Percentiles rank a stretch among this genome's conserved stretches.
Conservation (phyloP, 2,888 invertebrate species). For the Loripinus fragilis region DNA sequence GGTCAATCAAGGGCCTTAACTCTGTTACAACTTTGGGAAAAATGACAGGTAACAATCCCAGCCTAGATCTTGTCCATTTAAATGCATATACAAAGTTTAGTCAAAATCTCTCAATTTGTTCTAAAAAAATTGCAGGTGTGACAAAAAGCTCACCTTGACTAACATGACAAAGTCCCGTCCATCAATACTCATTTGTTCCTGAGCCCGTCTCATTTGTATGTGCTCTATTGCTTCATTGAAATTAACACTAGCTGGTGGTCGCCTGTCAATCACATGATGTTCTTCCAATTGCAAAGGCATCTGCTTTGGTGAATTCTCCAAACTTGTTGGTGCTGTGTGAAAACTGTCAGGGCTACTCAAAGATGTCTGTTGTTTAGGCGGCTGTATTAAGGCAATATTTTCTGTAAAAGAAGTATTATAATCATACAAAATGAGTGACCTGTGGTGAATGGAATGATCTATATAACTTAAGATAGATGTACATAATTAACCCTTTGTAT, state of each 20-base stretch:
- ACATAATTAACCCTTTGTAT: too few relatives aligned
- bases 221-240: constrained; percentile 65
- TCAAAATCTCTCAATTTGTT: too few relatives aligned
- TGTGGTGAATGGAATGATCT: too few relatives aligned
- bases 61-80: too few relatives aligned
- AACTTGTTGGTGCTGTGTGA: not conserved
- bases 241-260: constrained; percentile 14
- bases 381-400: not conserved
- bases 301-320: not conserved
- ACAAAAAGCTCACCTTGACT: constrained; percentile 66
- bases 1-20: too few relatives aligned
- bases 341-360: not conserved
- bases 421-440: too few relatives aligned
- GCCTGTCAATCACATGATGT: constrained; percentile 1
- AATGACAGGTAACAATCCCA: too few relatives aligned
- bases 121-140: too few relatives aligned
- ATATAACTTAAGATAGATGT: too few relatives aligned
- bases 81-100: too few relatives aligned
- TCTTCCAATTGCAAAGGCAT: too few relatives aligned
- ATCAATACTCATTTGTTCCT: constrained; percentile 64
- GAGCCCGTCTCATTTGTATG: constrained; percentile 60
- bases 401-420: not conserved
- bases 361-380: not conserved
- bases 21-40: too few relatives aligned
- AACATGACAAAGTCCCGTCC: constrained; percentile 62